Percentiles rank a stretch among this genome's conserved stretches.
phyloP scores from a whole-genome alignment of 1,140 invertebrate species.

The Caenorhabditis inopinata region DNA sequence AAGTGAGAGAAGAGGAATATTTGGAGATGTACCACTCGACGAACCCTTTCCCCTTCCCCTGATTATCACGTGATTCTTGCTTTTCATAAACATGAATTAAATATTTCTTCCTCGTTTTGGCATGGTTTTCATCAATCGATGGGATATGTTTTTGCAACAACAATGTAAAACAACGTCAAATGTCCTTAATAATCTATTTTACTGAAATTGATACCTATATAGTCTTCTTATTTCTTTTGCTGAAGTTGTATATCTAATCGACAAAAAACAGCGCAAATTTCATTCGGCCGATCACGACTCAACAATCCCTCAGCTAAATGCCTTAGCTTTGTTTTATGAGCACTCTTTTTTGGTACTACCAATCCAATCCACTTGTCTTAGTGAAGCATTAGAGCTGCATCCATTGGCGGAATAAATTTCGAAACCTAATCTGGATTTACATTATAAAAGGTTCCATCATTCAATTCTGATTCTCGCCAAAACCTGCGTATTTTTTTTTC shows the following conservation, averaged over 20 bases:
- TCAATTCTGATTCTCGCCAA: too few relatives aligned
- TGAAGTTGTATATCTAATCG: too few relatives aligned
- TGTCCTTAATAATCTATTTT: neutral
- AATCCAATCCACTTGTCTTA: neutral
- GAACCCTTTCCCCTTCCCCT: neutral
- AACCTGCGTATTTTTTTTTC: too few relatives aligned
- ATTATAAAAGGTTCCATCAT: too few relatives aligned
- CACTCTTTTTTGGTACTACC: neutral
- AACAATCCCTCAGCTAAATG: neutral
- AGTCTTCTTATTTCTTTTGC: too few relatives aligned
- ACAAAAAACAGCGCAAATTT: neutral
- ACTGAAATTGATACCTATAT: neutral
- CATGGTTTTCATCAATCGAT: neutral
- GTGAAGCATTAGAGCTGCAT: neutral
- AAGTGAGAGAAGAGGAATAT: conserved; percentile 16
- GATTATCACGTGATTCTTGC: conserved; percentile 13
- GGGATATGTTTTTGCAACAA: too few relatives aligned
- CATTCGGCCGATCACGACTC: conserved; percentile 14
- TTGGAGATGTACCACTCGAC: neutral
- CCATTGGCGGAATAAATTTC: too few relatives aligned
- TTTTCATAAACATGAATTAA: neutral
- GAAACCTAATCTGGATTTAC: too few relatives aligned
- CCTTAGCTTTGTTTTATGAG: neutral
- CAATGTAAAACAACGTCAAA: too few relatives aligned
- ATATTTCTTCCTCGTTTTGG: neutral